phyloP scores from a whole-genome alignment of 2,113 vertebrate genomes.

The Platysteira castanea region DNA sequence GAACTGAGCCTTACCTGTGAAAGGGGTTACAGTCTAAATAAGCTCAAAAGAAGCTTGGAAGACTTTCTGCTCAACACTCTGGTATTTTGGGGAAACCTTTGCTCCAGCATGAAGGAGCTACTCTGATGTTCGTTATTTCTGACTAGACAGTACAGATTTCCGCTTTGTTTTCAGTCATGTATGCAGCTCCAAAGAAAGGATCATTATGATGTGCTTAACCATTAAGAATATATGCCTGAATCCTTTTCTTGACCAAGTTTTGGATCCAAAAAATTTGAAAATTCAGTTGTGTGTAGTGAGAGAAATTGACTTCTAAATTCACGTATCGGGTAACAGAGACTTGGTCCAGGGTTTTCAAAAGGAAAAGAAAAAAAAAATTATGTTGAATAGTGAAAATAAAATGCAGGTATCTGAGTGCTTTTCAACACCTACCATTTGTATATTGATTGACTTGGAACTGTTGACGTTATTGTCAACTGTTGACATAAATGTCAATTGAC shows the following conservation, averaged over 20 bases:
- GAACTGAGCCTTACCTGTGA: neutral
- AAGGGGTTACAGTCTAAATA: neutral
- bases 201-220: neutral
- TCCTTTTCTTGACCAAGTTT: neutral
- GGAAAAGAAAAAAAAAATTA: no score
- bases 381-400: neutral
- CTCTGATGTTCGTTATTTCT: neutral
- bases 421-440: neutral
- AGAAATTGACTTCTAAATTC: neutral
- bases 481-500: neutral
- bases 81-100: neutral
- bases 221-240: neutral
- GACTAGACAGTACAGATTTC: neutral
- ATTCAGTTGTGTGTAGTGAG: fast-evolving
- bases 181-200: neutral
- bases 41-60: neutral
- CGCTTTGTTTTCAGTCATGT: neutral
- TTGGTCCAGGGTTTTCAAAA: neutral
- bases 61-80: neutral
- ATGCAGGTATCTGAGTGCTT: neutral
- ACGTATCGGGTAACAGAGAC: neutral
- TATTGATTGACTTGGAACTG: neutral
- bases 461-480: neutral
- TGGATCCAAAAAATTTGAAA: neutral
- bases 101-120: neutral